A percentile compares a stretch with the other conserved stretches of the same genome.
These are phyloP conservation scores for Brienomyrus brachyistius DNA, from an alignment of 2,113 vertebrate genomes.

Conservation along the genomic window DNA sequence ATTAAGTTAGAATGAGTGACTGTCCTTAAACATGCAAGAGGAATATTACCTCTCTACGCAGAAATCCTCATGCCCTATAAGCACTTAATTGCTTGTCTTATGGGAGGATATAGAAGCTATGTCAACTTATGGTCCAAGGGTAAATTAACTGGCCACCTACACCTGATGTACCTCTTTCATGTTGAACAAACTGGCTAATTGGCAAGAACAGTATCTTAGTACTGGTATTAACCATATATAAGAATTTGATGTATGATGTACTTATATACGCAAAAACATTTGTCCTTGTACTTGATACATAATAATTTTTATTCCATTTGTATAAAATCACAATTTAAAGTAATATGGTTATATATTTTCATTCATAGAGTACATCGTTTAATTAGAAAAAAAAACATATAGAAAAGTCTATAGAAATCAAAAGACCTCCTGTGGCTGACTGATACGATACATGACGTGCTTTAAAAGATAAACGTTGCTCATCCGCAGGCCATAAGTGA, in stretches of 20 bases:
- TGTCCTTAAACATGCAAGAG: slow-evolving; percentile 1
- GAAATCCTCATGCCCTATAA: slow-evolving; percentile 17
- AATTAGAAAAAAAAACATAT: neutral
- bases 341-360: neutral
- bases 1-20: slow-evolving; percentile 15
- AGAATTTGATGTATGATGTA: neutral
- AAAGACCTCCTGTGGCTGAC: neutral
- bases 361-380: neutral
- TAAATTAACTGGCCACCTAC: neutral
- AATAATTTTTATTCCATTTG: neutral
- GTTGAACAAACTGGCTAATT: slow-evolving; percentile 6
- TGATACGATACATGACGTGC: neutral
- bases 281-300: neutral
- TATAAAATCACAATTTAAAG: neutral
- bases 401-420: neutral
- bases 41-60: slow-evolving; percentile 6
- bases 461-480: neutral
- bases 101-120: slow-evolving; percentile 4
- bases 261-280: neutral
- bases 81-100: slow-evolving; percentile 23
- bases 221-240: neutral
- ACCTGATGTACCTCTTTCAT: slow-evolving; percentile 1
- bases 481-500: neutral
- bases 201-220: neutral
- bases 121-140: slow-evolving; percentile 1